phyloP scores from a whole-genome alignment of 2,797 vertebrate genomes.

The Tadarida brasiliensis region DNA sequence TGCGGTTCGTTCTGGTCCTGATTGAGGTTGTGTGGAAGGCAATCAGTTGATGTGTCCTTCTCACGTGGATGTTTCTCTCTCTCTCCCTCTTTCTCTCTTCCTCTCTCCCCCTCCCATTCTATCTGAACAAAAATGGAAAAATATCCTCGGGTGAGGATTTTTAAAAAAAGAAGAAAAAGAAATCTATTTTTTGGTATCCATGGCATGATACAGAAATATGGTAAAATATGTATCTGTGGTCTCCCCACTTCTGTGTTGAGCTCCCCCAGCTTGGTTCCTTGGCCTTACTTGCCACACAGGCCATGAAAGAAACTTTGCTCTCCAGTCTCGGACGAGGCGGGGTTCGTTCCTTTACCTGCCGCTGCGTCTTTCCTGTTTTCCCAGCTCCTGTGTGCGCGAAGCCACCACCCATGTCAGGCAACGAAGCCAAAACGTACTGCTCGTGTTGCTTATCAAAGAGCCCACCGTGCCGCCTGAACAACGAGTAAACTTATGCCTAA shows the following conservation, averaged over 20 bases:
- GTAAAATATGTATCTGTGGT: not conserved
- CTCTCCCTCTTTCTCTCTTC: too few relatives aligned
- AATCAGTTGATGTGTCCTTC: too few relatives aligned
- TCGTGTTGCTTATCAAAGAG: slow-evolving; percentile 51
- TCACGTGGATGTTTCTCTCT: too few relatives aligned
- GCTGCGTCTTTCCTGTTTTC: not conserved
- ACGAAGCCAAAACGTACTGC: slow-evolving; percentile 26
- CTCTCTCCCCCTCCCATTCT: too few relatives aligned
- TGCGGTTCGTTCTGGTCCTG: too few relatives aligned
- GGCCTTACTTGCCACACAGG: not conserved
- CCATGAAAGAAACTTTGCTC: not conserved
- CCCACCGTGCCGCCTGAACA: not conserved
- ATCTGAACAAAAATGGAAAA: too few relatives aligned
- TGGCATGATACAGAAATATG: not conserved
- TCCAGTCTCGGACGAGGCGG: not conserved
- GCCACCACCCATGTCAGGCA: not conserved
- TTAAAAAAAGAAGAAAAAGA: not conserved
- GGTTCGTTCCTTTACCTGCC: slow-evolving; percentile 14
- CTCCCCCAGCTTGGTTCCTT: not conserved
- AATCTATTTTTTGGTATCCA: not conserved
- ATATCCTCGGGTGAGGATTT: too few relatives aligned
- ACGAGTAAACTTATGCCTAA: not conserved
- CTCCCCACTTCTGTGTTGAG: not conserved
- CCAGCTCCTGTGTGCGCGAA: not conserved
- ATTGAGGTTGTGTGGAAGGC: too few relatives aligned